These are phyloP conservation scores for Tetranychus truncatus DNA, from an alignment of 2,888 invertebrate genomes.

Conservation along the genomic window DNA sequence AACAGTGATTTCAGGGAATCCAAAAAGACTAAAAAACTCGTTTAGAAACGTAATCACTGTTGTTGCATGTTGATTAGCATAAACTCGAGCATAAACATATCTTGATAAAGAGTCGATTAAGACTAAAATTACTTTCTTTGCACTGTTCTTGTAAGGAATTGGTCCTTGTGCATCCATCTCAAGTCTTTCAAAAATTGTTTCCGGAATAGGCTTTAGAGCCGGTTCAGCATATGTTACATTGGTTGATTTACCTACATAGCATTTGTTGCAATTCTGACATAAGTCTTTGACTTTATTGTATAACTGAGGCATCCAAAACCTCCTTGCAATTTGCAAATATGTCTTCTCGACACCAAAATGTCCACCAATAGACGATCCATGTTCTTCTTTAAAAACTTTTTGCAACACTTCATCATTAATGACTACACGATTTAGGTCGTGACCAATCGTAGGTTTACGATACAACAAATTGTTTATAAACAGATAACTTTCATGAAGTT, in stretches of 20 bases:
- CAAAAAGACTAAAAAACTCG: background rate
- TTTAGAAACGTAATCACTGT: background rate
- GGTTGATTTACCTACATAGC: background rate
- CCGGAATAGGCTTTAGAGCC: background rate
- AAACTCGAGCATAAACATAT: background rate
- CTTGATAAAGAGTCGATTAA: background rate
- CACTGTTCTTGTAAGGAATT: background rate
- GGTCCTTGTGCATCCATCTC: background rate
- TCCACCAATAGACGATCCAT: background rate
- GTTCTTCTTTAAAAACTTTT: background rate
- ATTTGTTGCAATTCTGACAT: background rate
- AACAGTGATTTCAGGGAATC: background rate
- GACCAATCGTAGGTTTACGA: background rate
- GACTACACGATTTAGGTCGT: background rate
- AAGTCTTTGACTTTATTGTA: background rate
- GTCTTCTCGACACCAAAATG: background rate
- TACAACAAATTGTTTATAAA: background rate
- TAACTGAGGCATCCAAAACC: background rate
- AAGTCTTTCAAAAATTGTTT: background rate
- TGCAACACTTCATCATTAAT: background rate
- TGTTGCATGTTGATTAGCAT: background rate
- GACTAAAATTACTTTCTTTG: background rate
- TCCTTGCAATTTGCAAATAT: background rate
- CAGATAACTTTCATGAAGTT: background rate
- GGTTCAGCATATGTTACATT: background rate